Conservation (phyloP, 2,888 invertebrate species). For the Deilephila elpenor region DNA sequence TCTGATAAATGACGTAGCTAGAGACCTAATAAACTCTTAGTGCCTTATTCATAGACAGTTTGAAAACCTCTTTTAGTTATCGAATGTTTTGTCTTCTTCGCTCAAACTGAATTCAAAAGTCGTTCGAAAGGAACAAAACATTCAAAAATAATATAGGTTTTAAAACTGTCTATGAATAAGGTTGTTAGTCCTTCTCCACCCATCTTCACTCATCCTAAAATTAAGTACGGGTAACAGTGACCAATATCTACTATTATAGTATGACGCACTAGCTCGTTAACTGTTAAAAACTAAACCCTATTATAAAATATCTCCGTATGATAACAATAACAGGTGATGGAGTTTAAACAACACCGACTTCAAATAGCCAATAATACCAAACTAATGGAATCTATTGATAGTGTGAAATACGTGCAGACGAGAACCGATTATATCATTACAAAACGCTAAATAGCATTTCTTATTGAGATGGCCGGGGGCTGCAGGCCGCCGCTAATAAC, state of each 20-base stretch:
- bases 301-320: neutral
- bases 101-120: no score
- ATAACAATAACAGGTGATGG: neutral
- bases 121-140: no score
- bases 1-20: no score
- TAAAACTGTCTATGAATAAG: no score
- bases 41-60: no score
- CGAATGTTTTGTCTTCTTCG: no score
- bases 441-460: conserved; percentile 55
- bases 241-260: neutral
- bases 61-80: no score
- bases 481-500: conserved; percentile 73
- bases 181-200: no score
- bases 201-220: no score
- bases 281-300: neutral
- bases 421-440: conserved; percentile 47
- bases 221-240: no score
- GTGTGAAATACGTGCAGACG: conserved; percentile 42
- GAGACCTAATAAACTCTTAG: no score
- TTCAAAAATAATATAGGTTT: no score
- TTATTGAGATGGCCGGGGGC: conserved; percentile 65
- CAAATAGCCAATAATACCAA: conserved; percentile 53
- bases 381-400: conserved; percentile 56
- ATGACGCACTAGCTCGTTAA: neutral
- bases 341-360: conserved; percentile 10